These are phyloP conservation scores for Thunnus thynnus DNA, from an alignment of 2,113 vertebrate species.

Conservation along the genomic window DNA sequence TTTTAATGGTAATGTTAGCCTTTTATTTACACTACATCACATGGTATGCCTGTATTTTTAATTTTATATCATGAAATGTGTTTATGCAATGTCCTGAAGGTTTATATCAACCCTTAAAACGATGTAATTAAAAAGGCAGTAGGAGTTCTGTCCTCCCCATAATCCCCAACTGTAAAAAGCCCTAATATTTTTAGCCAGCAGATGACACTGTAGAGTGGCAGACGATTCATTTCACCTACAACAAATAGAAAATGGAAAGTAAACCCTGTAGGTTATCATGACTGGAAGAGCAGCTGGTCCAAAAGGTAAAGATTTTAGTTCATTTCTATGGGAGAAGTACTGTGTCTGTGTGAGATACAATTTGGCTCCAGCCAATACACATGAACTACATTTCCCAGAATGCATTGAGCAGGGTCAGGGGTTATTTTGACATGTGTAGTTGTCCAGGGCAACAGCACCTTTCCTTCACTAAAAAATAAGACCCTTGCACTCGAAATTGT, in stretches of 20 bases:
- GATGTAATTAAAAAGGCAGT: too few species aligned
- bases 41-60: too few species aligned
- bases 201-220: slow-evolving; percentile 25
- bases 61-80: too few species aligned
- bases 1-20: too few species aligned
- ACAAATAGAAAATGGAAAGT: background rate
- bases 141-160: too few species aligned
- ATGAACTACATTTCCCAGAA: slow-evolving; percentile 75
- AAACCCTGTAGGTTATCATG: background rate
- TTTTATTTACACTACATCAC: too few species aligned
- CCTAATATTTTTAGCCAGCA: slow-evolving; percentile 20
- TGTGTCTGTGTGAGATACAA: background rate
- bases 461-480: background rate
- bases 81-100: too few species aligned
- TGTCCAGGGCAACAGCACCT: background rate
- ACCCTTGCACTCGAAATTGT: slow-evolving; percentile 15
- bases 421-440: slow-evolving; percentile 17
- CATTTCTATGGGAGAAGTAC: rapidly evolving
- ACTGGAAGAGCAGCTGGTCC: background rate
- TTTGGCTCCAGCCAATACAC: rapidly evolving
- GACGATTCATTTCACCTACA: background rate
- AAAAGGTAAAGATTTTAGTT: background rate
- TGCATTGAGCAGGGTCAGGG: slow-evolving; percentile 50
- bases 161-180: too few species aligned
- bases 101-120: too few species aligned